phyloP scores from a whole-genome alignment of 2,113 vertebrate genomes.

The Saiga tatarica region DNA sequence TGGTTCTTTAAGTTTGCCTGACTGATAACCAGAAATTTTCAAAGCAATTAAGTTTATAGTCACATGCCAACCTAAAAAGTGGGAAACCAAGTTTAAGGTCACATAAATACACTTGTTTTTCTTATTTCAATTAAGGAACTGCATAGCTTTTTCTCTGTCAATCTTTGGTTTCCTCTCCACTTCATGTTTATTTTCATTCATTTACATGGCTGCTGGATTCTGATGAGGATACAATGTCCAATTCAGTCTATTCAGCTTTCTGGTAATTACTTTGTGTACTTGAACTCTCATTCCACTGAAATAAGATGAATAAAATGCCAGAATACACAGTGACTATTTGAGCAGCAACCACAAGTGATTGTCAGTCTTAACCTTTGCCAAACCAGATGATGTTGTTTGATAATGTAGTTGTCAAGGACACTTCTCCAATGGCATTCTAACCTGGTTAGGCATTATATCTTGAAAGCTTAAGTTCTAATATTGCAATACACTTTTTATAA shows the following conservation, averaged over 20 bases:
- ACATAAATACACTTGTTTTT: not conserved
- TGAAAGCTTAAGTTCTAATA: not conserved
- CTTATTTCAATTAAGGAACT: not conserved
- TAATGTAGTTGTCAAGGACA: not conserved
- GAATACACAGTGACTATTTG: not conserved
- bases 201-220: not conserved
- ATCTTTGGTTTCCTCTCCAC: not conserved
- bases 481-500: not conserved
- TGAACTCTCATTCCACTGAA: slow-evolving; percentile 37
- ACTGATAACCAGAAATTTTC: not conserved
- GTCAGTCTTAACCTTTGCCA: not conserved
- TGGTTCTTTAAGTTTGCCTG: not conserved
- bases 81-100: not conserved
- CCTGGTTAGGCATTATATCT: not conserved
- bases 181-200: not conserved
- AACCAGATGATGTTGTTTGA: not conserved
- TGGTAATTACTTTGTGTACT: slow-evolving; percentile 47
- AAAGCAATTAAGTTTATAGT: not conserved
- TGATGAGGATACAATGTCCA: slow-evolving; percentile 27
- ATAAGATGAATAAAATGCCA: slow-evolving; percentile 36
- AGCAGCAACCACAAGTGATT: not conserved
- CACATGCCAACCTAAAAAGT: not conserved
- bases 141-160: not conserved
- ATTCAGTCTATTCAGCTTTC: slow-evolving; percentile 44
- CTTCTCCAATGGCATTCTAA: not conserved